Percentiles rank a stretch among this genome's conserved stretches.
Conservation (phyloP, 2,113 vertebrate genomes). For the Jacana jacana region DNA sequence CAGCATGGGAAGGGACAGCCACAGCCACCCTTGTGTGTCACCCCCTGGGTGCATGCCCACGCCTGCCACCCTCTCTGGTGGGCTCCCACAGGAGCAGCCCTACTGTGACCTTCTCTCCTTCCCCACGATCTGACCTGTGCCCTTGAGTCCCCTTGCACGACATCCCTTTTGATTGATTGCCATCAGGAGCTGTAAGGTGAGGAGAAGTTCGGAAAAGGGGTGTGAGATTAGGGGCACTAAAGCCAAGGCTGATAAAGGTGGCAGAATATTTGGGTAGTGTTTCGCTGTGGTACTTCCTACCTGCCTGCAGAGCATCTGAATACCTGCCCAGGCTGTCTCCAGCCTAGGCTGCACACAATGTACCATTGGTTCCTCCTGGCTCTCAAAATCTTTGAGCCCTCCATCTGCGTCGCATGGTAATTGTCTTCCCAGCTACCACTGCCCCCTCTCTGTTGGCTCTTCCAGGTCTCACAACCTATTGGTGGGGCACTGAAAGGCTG, state of each 20-base stretch:
- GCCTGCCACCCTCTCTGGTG: neutral
- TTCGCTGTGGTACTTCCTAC: neutral
- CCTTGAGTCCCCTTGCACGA: fast-evolving
- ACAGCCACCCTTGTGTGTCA: fast-evolving
- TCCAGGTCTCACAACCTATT: neutral
- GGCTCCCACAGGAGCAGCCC: neutral
- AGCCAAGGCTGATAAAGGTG: constrained; percentile 27
- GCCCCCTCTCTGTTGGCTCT: neutral
- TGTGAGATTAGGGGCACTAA: constrained; percentile 22
- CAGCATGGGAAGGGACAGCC: neutral
- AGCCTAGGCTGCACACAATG: fast-evolving
- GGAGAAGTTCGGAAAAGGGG: constrained; percentile 45
- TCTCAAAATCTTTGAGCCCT: neutral
- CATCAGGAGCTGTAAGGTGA: constrained; percentile 23
- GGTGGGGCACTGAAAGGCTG: neutral
- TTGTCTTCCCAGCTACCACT: neutral
- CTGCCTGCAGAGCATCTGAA: neutral
- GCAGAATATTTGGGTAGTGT: neutral
- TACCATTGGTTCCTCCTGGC: neutral
- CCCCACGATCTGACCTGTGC: neutral
- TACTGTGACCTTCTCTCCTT: neutral
- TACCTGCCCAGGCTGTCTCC: fast-evolving
- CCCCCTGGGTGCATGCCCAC: fast-evolving
- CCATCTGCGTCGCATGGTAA: neutral
- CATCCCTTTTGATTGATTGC: neutral